Base-by-base conservation (phyloP, 2,113 vertebrate genomes). In the Alexandromys fortis region DNA sequence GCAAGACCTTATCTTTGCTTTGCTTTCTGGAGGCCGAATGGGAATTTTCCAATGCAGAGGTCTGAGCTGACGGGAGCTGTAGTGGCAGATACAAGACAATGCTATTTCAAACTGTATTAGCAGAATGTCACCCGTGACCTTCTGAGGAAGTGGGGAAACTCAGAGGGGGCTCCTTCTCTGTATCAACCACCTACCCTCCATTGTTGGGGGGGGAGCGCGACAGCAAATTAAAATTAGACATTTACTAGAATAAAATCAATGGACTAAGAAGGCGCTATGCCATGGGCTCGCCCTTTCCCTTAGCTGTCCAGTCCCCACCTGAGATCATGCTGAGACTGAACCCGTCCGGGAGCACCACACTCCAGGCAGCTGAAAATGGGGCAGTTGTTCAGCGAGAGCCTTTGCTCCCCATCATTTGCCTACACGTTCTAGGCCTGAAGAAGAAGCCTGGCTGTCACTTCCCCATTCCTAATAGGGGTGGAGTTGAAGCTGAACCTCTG, bases 1-100 rank as follows among this genome's bases (percentile, higher is more conserved):
- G 47, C 33, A 89, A 96, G 92, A 97, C 76, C 77, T 94, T 94
- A 86, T 86, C 86, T 68, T 92, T 78, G 38, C n/a, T 81, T 58
- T 94, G 49, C 30, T 52, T 89, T 91, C 90, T 70, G 76, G 92
- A 96, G 72, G 61, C 92, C 35, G 90, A 93, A 72, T 1, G 4
- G 92, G 94, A 95, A 93, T 76, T 92, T 88, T 81, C 86, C 92
- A 95, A 17, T 35, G 61, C 70, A 85, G 79, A 90, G 79, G 94
- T 96, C 58, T 82, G 83, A 89, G 52, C 7, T 95, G 72, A 85
- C 81, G 58, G 70, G 90, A 96, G 86, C 61, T 12, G 0, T 38
- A 42, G 61, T 42, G 58, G 70, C 61, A 89, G 79, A 93, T 35
- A 81, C 7, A 33, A 30, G 14, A 10, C 73, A 38, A 65, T 63